A percentile compares a stretch with the other conserved stretches of the same genome.
phyloP scores from a whole-genome alignment of 2,888 invertebrate species.

The Elaeidobius kamerunicus region DNA sequence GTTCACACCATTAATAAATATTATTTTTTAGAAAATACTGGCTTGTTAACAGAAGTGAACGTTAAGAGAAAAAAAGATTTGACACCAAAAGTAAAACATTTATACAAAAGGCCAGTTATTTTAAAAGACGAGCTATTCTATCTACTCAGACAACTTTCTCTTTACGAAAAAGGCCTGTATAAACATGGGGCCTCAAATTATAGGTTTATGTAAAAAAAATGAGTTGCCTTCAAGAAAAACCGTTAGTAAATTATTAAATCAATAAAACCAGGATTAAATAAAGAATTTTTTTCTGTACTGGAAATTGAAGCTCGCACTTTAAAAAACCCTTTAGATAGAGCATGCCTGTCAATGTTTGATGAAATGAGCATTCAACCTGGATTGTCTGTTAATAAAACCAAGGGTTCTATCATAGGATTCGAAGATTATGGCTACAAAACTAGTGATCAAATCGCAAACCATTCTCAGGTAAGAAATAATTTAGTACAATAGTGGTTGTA shows the following conservation, averaged over 20 bases:
- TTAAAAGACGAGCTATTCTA: no score
- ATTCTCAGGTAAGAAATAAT: conserved; percentile 30
- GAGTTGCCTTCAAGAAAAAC: neutral
- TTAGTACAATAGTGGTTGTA: no score
- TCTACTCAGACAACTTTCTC: no score
- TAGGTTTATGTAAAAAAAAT: neutral
- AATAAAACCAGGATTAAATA: neutral
- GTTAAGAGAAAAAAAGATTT: neutral
- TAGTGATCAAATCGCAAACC: conserved; percentile 32
- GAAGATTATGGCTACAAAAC: conserved; percentile 27
- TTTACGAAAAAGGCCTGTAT: no score
- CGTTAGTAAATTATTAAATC: neutral
- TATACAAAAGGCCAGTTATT: no score
- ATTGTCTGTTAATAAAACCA: conserved; percentile 9
- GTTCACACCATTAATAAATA: no score
- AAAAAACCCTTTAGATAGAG: neutral
- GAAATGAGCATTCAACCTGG: neutral
- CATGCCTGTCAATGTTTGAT: neutral
- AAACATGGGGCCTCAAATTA: no score
- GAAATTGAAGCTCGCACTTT: neutral
- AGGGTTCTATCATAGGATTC: conserved; percentile 29
- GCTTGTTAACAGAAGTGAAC: neutral
- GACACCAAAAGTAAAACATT: neutral
- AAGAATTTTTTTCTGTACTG: neutral
- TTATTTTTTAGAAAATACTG: no score